These are phyloP conservation scores for Anorthoa munda DNA, from an alignment of 2,888 invertebrate genomes.

Conservation along the genomic window DNA sequence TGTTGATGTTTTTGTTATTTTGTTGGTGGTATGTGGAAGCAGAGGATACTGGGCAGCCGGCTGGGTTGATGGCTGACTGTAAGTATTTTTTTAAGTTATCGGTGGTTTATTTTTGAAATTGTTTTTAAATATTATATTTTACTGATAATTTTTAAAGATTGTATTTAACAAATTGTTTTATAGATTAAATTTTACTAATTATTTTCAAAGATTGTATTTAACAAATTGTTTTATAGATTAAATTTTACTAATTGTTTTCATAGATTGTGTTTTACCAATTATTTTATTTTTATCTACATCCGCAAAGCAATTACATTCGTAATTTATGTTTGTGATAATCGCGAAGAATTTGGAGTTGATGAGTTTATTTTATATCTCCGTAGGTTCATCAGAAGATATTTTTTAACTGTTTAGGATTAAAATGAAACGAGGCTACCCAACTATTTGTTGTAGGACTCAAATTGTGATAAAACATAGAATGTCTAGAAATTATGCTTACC, in stretches of 20 bases:
- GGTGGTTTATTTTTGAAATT: too few species aligned
- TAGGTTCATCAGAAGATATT: background rate
- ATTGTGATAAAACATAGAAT: background rate
- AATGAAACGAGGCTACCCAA: background rate
- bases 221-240: too few species aligned
- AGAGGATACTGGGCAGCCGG: conserved; percentile 79
- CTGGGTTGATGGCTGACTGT: conserved; percentile 85
- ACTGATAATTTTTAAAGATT: background rate
- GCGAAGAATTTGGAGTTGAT: background rate
- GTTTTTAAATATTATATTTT: background rate
- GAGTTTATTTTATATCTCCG: background rate
- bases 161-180: too few species aligned
- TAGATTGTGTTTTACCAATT: background rate
- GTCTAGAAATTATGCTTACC: background rate
- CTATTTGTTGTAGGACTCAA: background rate
- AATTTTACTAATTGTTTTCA: background rate
- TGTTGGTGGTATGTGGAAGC: conserved; percentile 63
- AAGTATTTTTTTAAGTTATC: conserved; percentile 64
- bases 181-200: background rate
- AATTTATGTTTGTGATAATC: background rate
- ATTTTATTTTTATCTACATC: background rate
- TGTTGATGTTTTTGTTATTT: conserved; percentile 50
- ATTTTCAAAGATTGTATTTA: background rate
- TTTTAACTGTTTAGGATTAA: background rate
- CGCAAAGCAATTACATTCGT: background rate